Evolutionary conservation across 2,888 invertebrate species (phyloP), one percentile per base, ranked within the genome.

Genomic region (Rhopalosiphum nymphaeae): DNA sequence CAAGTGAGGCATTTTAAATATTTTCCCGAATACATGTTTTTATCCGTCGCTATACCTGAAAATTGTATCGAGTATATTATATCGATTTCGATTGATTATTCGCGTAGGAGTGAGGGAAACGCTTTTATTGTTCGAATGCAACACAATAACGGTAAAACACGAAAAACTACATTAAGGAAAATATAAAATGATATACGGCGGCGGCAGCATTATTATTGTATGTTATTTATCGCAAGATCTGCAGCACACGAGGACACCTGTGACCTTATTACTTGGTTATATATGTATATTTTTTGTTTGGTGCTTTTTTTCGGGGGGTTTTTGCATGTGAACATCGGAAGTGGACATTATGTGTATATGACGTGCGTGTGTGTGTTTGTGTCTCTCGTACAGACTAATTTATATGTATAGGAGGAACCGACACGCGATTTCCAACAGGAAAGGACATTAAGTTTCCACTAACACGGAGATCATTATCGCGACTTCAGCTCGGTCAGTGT

Each of bases 361-460:
- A 67, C 36, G 36, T 36, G 36, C 26, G 44, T 36, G 46, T 56
- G 53, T n/a, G 90, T 91, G 26, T 61, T 53, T 36, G 16, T 49
- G 36, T 78, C 85, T 93, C 90, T 91, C 67, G 56, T 42, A 89
- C 78, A 36, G 21, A 78, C 78, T 78, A 78, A 78, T 78, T 53
- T 53, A 36, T 78, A 78, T 36, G 36, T 88, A 91, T 94, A 94
- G 94, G 94, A 94, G 94, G 91, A 91, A 94, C 94, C 44, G 91
- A 91, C 94, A 94, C 94, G 94, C 94, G 86, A 94, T 94, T 90
- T 94, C 61, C 61, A 91, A 94, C 94, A 94, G 94, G 91, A 94
- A 94, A 94, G 94, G 90, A 87, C 94, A 94, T 94, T 94, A 94
- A 94, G 94, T 94, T 67, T 91, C 86, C 67, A 94, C 94, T 61